Evolutionary conservation across 2,113 vertebrate genomes (phyloP), one percentile per base, ranked within the genome.

Genomic region (Xenopus laevis): DNA sequence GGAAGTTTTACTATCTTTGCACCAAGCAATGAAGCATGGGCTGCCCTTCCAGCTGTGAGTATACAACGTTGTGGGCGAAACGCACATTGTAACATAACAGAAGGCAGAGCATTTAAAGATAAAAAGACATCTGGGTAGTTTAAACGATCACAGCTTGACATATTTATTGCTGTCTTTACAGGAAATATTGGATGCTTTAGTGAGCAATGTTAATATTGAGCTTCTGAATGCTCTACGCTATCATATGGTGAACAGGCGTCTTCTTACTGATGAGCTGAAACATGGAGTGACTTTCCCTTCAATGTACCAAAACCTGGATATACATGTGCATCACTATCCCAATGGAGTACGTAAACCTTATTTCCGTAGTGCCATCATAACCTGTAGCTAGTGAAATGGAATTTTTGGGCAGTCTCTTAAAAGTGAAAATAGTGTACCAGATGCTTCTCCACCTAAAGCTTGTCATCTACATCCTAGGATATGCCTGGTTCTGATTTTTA

Each of bases 191-290:
- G 97, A 99, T 47, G 95, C 97, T 18, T 88, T 99, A 81, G 96
- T 98, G 75, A 98, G 96, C 78, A 99, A 99, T 0, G 96, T 99
- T 58, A 99, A 99, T 88, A 98, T 99, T 1, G 97, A 99, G 86
- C 89, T 99, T 78, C 90, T 99, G 65, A 98, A 99, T 0, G 95
- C 96, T 45, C 93, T 99, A 8, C 96, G 97, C 44, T 99, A 97
- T 86, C 97, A 99, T 84, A 99, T 99, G 97, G 92, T 98, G 72
- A 88, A 92, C 87, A 89, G 86, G 50, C 85, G 97, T 0, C 90
- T 99, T 63, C 94, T 97, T 59, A 96, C 97, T 0, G 95, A 98
- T 0, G 97, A 99, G 16, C 89, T 99, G 72, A 94, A 87, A 58
- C 95, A 98, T 0, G 96, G 96, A 1, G 85, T 87, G 46, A 81